Percentiles rank a stretch among this genome's conserved stretches.
These are phyloP conservation scores for Eolophus roseicapilla DNA, from an alignment of 2,113 vertebrate species.

Conservation along the genomic window DNA sequence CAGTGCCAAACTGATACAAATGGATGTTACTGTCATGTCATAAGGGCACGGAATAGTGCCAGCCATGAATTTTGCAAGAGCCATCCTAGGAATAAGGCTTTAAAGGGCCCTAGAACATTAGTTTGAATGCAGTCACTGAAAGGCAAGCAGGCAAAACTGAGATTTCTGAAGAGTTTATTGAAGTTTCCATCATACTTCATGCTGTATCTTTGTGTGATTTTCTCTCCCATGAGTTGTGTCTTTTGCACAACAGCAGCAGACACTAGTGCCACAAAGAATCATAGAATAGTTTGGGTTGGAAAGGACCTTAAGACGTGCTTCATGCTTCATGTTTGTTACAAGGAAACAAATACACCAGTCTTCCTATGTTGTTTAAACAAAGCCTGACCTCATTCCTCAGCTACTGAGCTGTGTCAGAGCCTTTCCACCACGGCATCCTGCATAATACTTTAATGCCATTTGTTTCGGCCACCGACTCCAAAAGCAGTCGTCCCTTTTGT, in stretches of 20 bases:
- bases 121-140: not conserved
- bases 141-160: not conserved
- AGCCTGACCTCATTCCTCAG: not conserved
- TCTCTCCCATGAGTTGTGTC: not conserved
- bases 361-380: not conserved
- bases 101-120: not conserved
- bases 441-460: not conserved
- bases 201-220: not conserved
- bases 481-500: not conserved
- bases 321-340: not conserved
- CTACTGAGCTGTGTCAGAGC: not conserved
- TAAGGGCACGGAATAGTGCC: slow-evolving; percentile 6
- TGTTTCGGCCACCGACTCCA: not conserved
- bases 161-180: not conserved
- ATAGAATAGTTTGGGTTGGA: not conserved
- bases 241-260: not conserved
- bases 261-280: not conserved
- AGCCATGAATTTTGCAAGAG: slow-evolving; percentile 60
- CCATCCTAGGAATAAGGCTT: not conserved
- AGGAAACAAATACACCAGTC: rapidly evolving
- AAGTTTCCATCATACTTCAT: not conserved
- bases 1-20: slow-evolving; percentile 32
- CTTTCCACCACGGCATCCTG: not conserved
- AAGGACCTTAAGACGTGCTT: not conserved
- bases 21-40: slow-evolving; percentile 17